Base-by-base conservation (phyloP, 1,140 invertebrate species). In the Maniola jurtina region DNA sequence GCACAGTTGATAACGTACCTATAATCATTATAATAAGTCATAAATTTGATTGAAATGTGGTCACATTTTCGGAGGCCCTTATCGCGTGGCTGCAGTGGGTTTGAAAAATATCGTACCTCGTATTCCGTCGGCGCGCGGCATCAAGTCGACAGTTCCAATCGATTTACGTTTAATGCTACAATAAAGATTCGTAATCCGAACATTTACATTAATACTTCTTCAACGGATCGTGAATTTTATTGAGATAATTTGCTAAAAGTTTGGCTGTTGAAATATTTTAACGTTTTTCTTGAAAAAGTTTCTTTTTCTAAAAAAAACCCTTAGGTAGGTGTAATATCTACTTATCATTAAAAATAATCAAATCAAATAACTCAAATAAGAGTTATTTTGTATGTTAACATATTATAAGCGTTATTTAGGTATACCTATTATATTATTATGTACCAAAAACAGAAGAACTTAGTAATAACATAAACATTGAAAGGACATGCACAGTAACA, bases 11-110 rank as follows among this genome's bases (percentile, higher is more conserved):
- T 90, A 89, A 88, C 84, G 79, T 77, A 79, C 84, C 84, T 89
- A 87, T 87, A 86, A 90, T 89, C 88, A 90, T 89, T 88, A 89
- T 89, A 81, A 87, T 89, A 90, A 90, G 76, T 90, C 84, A 87
- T 90, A 90, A 90, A 89, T 90, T 88, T 85, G 82, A 90, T 89
- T 89, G 86, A 89, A 89, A 89, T 89, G 88, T 79, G 84, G 86
- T 89, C 83, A 88, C 83, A 89, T 88, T 89, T 87, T 83, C 78
- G 77, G 63, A 69, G 68, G 73, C 73, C 70, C 85, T 90, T 90
- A 90, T 90, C 88, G 76, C 79, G 61, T 70, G 60, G 77, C 73
- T 85, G 86, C 88, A 90, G 88, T 89, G 81, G 85, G 75, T 78
- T 84, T 87, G 88, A 89, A 89, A 90, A 90, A 89, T 90, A 83